Evolutionary conservation across 2,113 vertebrate species (phyloP).

Genomic region (Sialia sialis): DNA sequence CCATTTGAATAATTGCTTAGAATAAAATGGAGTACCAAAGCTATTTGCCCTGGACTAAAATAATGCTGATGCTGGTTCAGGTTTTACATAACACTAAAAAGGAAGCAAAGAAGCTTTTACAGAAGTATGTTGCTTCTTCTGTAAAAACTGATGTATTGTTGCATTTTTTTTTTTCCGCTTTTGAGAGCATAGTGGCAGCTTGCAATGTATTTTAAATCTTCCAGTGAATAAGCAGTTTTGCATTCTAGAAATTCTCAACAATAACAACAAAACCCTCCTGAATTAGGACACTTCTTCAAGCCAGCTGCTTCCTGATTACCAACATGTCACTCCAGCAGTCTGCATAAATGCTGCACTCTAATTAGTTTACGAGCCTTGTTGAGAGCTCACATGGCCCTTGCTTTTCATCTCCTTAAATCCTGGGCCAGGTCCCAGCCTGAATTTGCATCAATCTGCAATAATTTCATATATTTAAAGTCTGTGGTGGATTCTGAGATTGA

Average conservation of each 20-base stretch:
- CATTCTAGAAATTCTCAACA: background rate
- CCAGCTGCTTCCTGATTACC: constrained; percentile 49
- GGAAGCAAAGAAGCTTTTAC: background rate
- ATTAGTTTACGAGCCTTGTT: constrained; percentile 17
- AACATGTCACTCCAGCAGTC: background rate
- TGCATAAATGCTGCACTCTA: constrained; percentile 7
- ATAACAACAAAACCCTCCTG: background rate
- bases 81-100: background rate
- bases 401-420: background rate
- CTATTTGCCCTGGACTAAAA: background rate
- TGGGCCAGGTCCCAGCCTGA: background rate
- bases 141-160: background rate
- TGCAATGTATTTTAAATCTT: background rate
- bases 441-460: background rate
- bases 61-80: background rate
- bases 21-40: background rate
- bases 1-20: background rate
- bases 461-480: background rate
- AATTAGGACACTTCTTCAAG: constrained; percentile 1
- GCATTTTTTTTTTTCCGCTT: background rate
- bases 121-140: background rate
- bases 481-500: background rate
- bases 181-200: background rate
- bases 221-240: background rate
- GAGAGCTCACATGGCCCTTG: background rate